These are phyloP conservation scores for Andrena chrysosceles DNA, from an alignment of 2,888 invertebrate genomes.

Conservation along the genomic window DNA sequence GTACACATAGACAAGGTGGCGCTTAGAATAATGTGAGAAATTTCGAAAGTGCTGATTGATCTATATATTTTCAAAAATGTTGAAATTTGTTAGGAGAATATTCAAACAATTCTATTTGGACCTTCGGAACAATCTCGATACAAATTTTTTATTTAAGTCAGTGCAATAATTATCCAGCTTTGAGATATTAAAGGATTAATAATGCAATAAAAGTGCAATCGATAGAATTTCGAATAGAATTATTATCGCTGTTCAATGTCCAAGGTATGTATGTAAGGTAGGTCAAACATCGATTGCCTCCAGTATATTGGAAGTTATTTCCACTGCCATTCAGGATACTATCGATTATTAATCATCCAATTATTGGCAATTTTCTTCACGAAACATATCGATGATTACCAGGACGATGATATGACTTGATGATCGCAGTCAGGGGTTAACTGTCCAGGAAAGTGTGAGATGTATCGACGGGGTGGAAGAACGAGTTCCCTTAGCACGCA, in stretches of 20 bases:
- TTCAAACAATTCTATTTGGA: too few species aligned
- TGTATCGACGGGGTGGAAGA: slow-evolving; percentile 64
- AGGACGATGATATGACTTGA: slow-evolving; percentile 55
- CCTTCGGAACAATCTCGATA: too few species aligned
- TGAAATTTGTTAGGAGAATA: too few species aligned
- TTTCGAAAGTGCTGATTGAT: too few species aligned
- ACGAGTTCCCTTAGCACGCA: slow-evolving; percentile 71
- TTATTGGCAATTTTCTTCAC: slow-evolving; percentile 62
- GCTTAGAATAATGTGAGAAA: too few species aligned
- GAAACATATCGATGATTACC: slow-evolving; percentile 41
- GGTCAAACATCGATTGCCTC: background rate
- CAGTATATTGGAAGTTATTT: slow-evolving; percentile 5
- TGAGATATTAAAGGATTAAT: background rate
- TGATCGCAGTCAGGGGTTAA: slow-evolving; percentile 64
- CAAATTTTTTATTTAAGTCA: too few species aligned
- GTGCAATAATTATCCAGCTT: too few species aligned
- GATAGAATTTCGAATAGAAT: background rate
- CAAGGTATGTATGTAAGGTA: background rate
- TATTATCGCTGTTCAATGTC: background rate
- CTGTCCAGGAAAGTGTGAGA: slow-evolving; percentile 58
- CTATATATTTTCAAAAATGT: too few species aligned
- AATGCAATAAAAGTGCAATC: background rate
- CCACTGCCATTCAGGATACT: background rate
- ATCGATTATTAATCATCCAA: slow-evolving; percentile 60
- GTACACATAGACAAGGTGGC: too few species aligned